A percentile compares a stretch with the other conserved stretches of the same genome.
Evolutionary conservation across 2,888 invertebrate genomes (phyloP).

Genomic region (Callyntrura guangdongensis): DNA sequence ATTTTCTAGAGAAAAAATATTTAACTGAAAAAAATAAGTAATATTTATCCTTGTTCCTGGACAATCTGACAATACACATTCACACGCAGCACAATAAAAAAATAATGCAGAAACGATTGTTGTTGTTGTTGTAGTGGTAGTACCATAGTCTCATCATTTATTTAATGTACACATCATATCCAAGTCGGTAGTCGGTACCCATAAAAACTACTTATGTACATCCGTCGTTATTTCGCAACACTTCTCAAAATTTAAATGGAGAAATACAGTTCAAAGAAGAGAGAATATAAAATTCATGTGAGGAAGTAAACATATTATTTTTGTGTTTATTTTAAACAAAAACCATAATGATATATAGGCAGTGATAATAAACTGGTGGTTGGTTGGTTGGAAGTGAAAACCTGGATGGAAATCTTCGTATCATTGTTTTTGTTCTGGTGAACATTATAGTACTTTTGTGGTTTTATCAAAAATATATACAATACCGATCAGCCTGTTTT

Average conservation of each 20-base stretch:
- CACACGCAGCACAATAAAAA: constrained; percentile 66
- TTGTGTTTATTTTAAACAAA: constrained; percentile 34
- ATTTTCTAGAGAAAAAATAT: constrained; percentile 13
- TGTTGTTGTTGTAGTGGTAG: background rate
- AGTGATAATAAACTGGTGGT: constrained; percentile 36
- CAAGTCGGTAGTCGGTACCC: constrained; percentile 15
- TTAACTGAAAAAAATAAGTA: constrained; percentile 41
- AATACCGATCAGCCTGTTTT: background rate
- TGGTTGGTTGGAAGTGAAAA: constrained; percentile 39
- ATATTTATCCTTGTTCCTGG: constrained; percentile 65
- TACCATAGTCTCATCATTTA: constrained; percentile 29
- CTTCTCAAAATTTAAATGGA: constrained; percentile 36
- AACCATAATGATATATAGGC: constrained; percentile 13
- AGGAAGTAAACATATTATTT: constrained; percentile 23
- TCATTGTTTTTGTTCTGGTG: constrained; percentile 13
- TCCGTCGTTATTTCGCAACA: constrained; percentile 37
- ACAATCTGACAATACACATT: constrained; percentile 42
- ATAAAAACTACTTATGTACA: constrained; percentile 7
- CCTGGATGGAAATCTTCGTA: constrained; percentile 37
- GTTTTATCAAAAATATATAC: background rate
- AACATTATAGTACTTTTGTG: constrained; percentile 1
- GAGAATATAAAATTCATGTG: background rate
- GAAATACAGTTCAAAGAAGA: background rate
- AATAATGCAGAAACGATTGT: background rate
- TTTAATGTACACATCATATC: constrained; percentile 40